Evolutionary conservation across 2,797 vertebrate species (phyloP).

Genomic region (Scolopax rusticola): DNA sequence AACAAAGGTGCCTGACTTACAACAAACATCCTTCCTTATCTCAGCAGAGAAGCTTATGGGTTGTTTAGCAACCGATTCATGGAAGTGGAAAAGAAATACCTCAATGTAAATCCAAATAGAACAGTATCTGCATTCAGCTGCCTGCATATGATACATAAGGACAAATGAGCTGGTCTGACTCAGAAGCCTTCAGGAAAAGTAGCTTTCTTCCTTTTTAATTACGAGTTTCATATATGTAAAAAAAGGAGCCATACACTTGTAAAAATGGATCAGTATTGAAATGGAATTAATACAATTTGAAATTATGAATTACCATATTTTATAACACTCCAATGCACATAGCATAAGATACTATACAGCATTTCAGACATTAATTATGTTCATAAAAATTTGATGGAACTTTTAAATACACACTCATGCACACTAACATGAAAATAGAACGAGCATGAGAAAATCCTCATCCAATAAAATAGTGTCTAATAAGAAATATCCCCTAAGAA

Average conservation of each 20-base stretch:
- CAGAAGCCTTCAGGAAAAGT: not conserved
- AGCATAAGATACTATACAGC: not conserved
- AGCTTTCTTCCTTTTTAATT: not conserved
- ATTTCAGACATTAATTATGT: slow-evolving; percentile 38
- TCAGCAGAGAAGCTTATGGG: not conserved
- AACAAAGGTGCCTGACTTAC: not conserved
- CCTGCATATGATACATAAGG: not conserved
- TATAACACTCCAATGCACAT: not conserved
- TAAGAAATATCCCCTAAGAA: not conserved
- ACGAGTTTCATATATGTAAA: slow-evolving; percentile 2
- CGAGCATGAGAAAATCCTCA: not conserved
- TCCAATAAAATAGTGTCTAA: not conserved
- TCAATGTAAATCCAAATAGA: not conserved
- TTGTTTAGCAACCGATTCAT: slow-evolving; percentile 17
- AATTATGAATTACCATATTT: slow-evolving; percentile 38
- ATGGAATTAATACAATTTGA: slow-evolving; percentile 19
- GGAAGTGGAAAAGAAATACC: not conserved
- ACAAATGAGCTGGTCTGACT: slow-evolving; percentile 7
- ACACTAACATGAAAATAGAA: not conserved
- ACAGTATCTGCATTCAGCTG: not conserved
- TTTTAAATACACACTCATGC: not conserved
- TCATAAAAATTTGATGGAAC: slow-evolving; percentile 20
- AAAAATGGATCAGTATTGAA: slow-evolving; percentile 45
- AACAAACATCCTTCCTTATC: not conserved
- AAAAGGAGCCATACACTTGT: slow-evolving; percentile 22